Evolutionary conservation across 2,113 vertebrate genomes (phyloP).

Genomic region (Ondatra zibethicus): DNA sequence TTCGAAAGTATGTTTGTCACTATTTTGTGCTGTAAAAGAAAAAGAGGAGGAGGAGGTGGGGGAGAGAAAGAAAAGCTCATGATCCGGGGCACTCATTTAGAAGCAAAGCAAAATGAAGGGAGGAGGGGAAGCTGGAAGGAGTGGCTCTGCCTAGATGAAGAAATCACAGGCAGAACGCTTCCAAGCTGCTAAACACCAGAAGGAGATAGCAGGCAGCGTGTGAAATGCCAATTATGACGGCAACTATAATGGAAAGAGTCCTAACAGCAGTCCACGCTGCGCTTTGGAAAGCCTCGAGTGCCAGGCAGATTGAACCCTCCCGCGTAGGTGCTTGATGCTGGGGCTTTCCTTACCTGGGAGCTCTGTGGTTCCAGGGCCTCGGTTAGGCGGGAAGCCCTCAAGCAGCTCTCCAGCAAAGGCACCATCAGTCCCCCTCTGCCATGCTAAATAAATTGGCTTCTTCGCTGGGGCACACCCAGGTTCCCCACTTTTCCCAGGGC

Average conservation of each 20-base stretch:
- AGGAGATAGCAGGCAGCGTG: slow-evolving; percentile 71
- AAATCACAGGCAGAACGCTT: slow-evolving; percentile 65
- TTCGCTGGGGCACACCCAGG: not conserved
- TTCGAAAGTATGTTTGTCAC: slow-evolving; percentile 4
- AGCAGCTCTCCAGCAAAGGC: not conserved
- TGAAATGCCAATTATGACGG: slow-evolving; percentile 62
- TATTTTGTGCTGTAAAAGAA: slow-evolving; percentile 19
- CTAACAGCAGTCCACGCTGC: not conserved
- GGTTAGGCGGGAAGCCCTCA: not conserved
- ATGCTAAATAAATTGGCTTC: not conserved
- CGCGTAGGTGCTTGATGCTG: not conserved
- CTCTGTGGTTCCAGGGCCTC: not conserved
- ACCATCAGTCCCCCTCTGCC: rapidly evolving
- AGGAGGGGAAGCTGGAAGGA: not conserved
- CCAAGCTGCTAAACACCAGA: slow-evolving; percentile 66
- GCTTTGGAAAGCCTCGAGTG: not conserved
- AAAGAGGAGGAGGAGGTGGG: not conserved
- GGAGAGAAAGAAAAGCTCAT: not conserved
- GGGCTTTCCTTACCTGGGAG: not conserved
- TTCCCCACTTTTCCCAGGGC: not conserved
- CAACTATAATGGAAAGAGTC: slow-evolving; percentile 34
- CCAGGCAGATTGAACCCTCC: not conserved
- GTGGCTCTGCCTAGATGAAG: slow-evolving; percentile 47
- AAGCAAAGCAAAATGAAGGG: not conserved
- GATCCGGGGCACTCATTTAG: not conserved